A percentile compares a stretch with the other conserved stretches of the same genome.
These are phyloP conservation scores for Lipophrys pholis DNA, from an alignment of 2,113 vertebrate genomes.

Conservation along the genomic window DNA sequence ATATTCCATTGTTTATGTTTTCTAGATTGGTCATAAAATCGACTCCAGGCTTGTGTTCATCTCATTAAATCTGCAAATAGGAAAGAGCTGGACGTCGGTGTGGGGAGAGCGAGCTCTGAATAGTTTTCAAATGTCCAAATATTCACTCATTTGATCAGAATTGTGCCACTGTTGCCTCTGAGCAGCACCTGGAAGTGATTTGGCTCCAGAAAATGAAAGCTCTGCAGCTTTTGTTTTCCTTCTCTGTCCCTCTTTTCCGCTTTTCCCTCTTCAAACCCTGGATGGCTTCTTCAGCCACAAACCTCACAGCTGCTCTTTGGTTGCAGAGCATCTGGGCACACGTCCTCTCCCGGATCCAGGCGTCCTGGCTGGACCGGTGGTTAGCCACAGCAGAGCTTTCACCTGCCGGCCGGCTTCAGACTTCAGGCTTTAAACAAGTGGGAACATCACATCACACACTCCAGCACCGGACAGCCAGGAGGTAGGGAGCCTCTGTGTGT, in stretches of 20 bases:
- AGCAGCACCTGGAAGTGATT: no score
- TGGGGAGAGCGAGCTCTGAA: not conserved
- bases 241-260: slow-evolving; percentile 18
- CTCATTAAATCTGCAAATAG: slow-evolving; percentile 11
- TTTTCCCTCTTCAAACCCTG: slow-evolving; percentile 40
- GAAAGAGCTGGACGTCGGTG: not conserved
- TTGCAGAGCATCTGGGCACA: slow-evolving; percentile 54
- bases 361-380: slow-evolving; percentile 57
- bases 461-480: slow-evolving; percentile 47
- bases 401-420: slow-evolving; percentile 57
- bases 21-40: slow-evolving; percentile 26
- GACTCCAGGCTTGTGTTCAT: not conserved
- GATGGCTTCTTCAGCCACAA: slow-evolving; percentile 62
- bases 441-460: slow-evolving; percentile 64
- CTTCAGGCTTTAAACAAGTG: slow-evolving; percentile 48
- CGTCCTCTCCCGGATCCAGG: slow-evolving; percentile 40
- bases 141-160: slow-evolving; percentile 9
- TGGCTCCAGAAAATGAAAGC: slow-evolving; percentile 21
- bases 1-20: slow-evolving; percentile 39
- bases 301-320: slow-evolving; percentile 65
- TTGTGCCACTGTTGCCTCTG: no score
- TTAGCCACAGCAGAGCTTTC: slow-evolving; percentile 64
- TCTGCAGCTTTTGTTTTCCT: slow-evolving; percentile 49
- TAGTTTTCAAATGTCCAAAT: not conserved
- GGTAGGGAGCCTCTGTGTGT: slow-evolving; percentile 38